Percentiles rank a stretch among this genome's conserved stretches.
Conservation (phyloP, 2,888 invertebrate genomes). For the Netelia fuscicornis region DNA sequence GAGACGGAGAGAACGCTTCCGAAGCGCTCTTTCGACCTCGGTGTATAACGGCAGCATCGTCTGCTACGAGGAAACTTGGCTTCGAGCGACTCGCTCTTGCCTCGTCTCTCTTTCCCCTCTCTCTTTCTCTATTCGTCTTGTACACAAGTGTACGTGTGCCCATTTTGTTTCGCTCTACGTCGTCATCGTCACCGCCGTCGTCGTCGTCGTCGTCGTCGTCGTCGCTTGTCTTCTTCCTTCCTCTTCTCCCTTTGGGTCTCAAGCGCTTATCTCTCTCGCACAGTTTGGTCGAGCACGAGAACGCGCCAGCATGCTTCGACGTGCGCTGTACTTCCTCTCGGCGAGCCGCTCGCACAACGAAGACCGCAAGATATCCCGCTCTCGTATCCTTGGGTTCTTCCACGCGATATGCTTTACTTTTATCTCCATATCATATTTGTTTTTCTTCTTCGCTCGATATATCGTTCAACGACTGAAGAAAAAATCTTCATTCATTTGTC, state of each 20-base stretch:
- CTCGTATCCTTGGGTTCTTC: constrained; percentile 36
- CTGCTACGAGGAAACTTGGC: constrained; percentile 2
- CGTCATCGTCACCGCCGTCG: background rate
- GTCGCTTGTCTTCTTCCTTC: background rate
- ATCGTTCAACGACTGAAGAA: too few relatives aligned
- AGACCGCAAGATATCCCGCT: constrained; percentile 17
- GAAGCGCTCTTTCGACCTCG: constrained; percentile 2
- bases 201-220: constrained; percentile 1
- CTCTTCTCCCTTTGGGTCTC: background rate
- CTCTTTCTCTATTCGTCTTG: constrained; percentile 21
- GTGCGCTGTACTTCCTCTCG: background rate
- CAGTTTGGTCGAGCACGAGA: constrained; percentile 31
- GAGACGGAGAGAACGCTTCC: background rate
- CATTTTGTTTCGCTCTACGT: constrained; percentile 12
- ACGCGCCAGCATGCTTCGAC: background rate
- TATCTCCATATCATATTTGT: background rate
- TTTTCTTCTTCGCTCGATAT: too few relatives aligned
- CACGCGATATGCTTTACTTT: background rate
- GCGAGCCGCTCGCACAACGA: background rate
- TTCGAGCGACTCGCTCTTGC: constrained; percentile 30
- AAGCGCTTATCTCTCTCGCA: background rate
- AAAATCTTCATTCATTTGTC: too few relatives aligned
- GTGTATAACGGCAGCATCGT: constrained; percentile 1
- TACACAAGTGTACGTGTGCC: background rate
- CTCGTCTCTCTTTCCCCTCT: constrained; percentile 48